phyloP scores from a whole-genome alignment of 2,113 vertebrate genomes.

The Prunella fulvescens region DNA sequence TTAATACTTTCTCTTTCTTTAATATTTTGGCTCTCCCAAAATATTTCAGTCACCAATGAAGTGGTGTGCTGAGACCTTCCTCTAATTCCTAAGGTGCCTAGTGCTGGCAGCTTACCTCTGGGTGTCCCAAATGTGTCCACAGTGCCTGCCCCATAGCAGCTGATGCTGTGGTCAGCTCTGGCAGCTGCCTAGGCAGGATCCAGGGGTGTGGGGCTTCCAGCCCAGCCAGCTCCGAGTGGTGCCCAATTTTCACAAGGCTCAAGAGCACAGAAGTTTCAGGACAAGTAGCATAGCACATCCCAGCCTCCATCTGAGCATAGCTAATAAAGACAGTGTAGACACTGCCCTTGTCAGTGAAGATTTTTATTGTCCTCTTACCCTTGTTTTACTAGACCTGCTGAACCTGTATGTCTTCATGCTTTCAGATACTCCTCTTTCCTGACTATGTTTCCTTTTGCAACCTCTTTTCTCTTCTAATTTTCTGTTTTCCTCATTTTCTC shows the following conservation, averaged over 20 bases:
- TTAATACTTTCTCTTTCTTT: neutral
- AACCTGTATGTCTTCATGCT: neutral
- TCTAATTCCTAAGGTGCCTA: neutral
- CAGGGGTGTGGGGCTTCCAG: neutral
- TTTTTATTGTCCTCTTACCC: neutral
- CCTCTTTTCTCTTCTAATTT: neutral
- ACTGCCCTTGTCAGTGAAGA: neutral
- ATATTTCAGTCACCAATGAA: neutral
- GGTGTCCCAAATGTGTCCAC: neutral
- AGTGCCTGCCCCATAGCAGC: neutral
- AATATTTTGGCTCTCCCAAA: neutral
- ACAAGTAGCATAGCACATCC: neutral
- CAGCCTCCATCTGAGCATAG: neutral
- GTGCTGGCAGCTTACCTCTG: neutral
- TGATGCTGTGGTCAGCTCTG: neutral
- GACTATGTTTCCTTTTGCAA: neutral
- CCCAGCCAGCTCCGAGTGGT: neutral
- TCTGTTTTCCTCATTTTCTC: neutral
- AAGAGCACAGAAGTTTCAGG: neutral
- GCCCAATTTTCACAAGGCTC: neutral
- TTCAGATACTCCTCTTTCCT: neutral
- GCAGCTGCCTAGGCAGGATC: neutral
- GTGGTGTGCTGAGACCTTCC: rapidly evolving
- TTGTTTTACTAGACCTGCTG: neutral
- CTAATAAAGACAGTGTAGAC: neutral